A percentile compares a stretch with the other conserved stretches of the same genome.
These are phyloP conservation scores for Latrodectus elegans DNA, from an alignment of 2,888 invertebrate species.

Conservation along the genomic window DNA sequence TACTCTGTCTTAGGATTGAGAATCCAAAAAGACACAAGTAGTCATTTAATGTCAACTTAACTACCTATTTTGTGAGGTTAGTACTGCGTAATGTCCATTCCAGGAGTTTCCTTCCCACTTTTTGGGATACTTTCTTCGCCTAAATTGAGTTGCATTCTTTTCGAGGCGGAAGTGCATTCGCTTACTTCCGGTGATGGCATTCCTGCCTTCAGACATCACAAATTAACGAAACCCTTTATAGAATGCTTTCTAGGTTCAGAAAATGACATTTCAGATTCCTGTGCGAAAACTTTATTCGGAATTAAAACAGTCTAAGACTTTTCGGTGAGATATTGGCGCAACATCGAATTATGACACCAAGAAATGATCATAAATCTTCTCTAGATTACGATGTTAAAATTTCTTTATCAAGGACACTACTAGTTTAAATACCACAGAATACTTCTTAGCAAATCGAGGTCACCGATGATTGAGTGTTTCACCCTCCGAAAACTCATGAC, in stretches of 20 bases:
- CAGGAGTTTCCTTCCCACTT: neutral
- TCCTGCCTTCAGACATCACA: slow-evolving; percentile 44
- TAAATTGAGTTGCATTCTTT: slow-evolving; percentile 62
- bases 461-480: too few relatives aligned
- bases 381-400: too few relatives aligned
- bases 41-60: neutral
- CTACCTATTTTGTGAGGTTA: neutral
- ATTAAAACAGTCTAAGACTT: slow-evolving; percentile 43
- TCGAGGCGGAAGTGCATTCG: slow-evolving; percentile 25
- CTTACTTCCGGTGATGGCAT: slow-evolving; percentile 37
- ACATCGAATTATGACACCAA: slow-evolving; percentile 22
- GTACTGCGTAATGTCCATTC: slow-evolving; percentile 9
- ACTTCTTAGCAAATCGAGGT: too few relatives aligned
- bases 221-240: slow-evolving; percentile 57
- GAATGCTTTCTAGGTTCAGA: slow-evolving; percentile 53
- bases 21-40: neutral
- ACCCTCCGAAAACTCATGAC: too few relatives aligned
- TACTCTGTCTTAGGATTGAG: neutral
- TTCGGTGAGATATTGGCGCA: slow-evolving; percentile 16
- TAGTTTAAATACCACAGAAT: too few relatives aligned
- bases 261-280: slow-evolving; percentile 44
- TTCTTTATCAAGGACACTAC: too few relatives aligned
- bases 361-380: slow-evolving; percentile 28
- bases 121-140: slow-evolving; percentile 17
- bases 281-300: slow-evolving; percentile 31